phyloP scores from a whole-genome alignment of 1,140 invertebrate genomes.

The Nephila pilipes region DNA sequence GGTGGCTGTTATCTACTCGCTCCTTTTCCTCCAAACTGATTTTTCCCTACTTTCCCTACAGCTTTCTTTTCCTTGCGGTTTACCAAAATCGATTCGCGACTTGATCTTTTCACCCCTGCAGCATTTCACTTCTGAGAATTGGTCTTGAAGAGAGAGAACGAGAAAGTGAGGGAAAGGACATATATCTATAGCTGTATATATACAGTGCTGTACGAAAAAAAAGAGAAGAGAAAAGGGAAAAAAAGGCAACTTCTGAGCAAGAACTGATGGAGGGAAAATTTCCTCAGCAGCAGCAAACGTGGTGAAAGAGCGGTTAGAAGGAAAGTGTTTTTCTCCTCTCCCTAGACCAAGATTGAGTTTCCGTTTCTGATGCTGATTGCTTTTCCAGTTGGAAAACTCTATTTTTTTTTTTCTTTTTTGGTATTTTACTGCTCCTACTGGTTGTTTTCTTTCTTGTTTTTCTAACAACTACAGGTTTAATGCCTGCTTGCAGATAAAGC shows the following conservation, averaged over 20 bases:
- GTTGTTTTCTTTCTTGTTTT: conserved; percentile 46
- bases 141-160: conserved; percentile 26
- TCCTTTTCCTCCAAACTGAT: neutral
- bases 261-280: conserved; percentile 40
- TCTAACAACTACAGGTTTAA: conserved; percentile 51
- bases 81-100: conserved; percentile 55
- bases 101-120: conserved; percentile 69
- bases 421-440: neutral
- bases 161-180: neutral
- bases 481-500: conserved; percentile 42
- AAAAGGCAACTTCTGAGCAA: conserved; percentile 41
- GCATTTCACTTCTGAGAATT: conserved; percentile 54
- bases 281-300: neutral
- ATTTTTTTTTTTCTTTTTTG: conserved; percentile 32
- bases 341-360: conserved; percentile 52
- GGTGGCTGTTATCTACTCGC: neutral
- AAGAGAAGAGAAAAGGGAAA: neutral
- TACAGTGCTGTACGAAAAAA: neutral
- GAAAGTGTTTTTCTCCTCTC: conserved; percentile 43
- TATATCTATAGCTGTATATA: neutral
- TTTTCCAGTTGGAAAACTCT: conserved; percentile 58
- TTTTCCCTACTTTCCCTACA: neutral
- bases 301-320: conserved; percentile 52
- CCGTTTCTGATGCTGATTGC: conserved; percentile 68
- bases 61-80: conserved; percentile 27